Percentiles rank a stretch among this genome's conserved stretches.
phyloP scores from a whole-genome alignment of 92 coral and sea anemone species.

The Plumapathes pennacea region DNA sequence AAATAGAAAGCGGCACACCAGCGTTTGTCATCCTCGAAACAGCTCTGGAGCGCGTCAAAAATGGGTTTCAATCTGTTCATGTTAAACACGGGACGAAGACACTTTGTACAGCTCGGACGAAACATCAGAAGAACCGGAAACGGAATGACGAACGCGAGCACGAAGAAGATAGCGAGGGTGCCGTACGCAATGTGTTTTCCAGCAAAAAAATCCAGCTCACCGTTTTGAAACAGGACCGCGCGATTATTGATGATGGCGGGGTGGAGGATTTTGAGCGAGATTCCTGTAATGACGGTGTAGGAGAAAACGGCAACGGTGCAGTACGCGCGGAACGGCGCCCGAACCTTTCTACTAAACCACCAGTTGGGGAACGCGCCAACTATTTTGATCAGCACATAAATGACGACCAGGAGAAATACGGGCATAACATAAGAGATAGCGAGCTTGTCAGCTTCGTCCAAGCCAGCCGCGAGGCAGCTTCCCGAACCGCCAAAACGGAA shows the following conservation, averaged over 20 bases:
- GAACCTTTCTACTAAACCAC: constrained; percentile 47
- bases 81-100: constrained; percentile 55
- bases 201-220: constrained; percentile 55
- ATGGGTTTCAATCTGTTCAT: constrained; percentile 65
- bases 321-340: constrained; percentile 76
- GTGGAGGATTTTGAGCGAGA: constrained; percentile 76
- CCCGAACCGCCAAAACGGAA: constrained; percentile 53
- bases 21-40: constrained; percentile 49
- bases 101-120: constrained; percentile 71
- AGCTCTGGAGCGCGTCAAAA: constrained; percentile 47
- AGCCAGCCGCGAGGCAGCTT: constrained; percentile 66
- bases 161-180: constrained; percentile 57
- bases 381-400: constrained; percentile 44
- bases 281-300: constrained; percentile 86
- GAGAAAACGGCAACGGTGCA: constrained; percentile 88
- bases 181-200: constrained; percentile 76
- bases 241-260: constrained; percentile 47
- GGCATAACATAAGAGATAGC: constrained; percentile 77
- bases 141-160: constrained; percentile 59
- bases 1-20: constrained; percentile 96
- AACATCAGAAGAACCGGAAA: constrained; percentile 77
- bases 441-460: constrained; percentile 80
- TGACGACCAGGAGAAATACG: constrained; percentile 62
- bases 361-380: constrained; percentile 64
- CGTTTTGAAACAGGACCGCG: constrained; percentile 58